A percentile compares a stretch with the other conserved stretches of the same genome.
These are phyloP conservation scores for Anableps anableps DNA, from an alignment of 2,797 vertebrate genomes.

Conservation along the genomic window DNA sequence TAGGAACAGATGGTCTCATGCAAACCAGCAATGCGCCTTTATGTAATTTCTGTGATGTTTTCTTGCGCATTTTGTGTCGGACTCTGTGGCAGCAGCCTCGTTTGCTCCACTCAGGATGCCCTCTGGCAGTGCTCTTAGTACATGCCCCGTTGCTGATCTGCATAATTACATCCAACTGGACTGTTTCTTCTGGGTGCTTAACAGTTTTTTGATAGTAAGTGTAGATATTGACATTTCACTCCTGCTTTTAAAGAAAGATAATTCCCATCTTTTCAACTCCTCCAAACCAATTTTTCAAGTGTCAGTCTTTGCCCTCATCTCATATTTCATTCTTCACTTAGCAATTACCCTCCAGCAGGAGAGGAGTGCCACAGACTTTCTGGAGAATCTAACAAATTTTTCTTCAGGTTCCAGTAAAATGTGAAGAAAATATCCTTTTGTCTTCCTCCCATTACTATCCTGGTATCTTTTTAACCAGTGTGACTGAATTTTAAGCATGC, in stretches of 20 bases:
- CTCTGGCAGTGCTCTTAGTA: background rate
- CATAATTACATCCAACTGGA: background rate
- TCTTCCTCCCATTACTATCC: conserved; percentile 15
- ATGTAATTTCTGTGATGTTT: too few species aligned
- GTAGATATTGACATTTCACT: conserved; percentile 32
- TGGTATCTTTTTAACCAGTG: conserved; percentile 16
- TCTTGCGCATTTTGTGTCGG: too few species aligned
- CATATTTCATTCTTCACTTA: conserved; percentile 65
- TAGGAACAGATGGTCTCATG: too few species aligned
- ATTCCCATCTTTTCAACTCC: conserved; percentile 34
- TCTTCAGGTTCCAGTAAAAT: conserved; percentile 46
- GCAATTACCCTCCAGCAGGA: conserved; percentile 63
- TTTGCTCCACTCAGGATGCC: too few species aligned
- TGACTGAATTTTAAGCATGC: conserved; percentile 47
- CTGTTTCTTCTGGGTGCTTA: background rate
- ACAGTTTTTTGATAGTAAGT: background rate
- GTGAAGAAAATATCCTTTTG: conserved; percentile 31
- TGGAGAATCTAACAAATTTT: conserved; percentile 63
- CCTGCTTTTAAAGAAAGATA: conserved; percentile 48
- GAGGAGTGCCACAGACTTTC: conserved; percentile 61
- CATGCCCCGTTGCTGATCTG: background rate
- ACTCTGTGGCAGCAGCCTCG: too few species aligned
- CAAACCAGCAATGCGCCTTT: too few species aligned
- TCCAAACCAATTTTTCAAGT: conserved; percentile 48
- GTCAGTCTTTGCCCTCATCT: conserved; percentile 52